A percentile compares a stretch with the other conserved stretches of the same genome.
Conservation (phyloP, 2,113 vertebrate species). For the Takifugu flavidus region DNA sequence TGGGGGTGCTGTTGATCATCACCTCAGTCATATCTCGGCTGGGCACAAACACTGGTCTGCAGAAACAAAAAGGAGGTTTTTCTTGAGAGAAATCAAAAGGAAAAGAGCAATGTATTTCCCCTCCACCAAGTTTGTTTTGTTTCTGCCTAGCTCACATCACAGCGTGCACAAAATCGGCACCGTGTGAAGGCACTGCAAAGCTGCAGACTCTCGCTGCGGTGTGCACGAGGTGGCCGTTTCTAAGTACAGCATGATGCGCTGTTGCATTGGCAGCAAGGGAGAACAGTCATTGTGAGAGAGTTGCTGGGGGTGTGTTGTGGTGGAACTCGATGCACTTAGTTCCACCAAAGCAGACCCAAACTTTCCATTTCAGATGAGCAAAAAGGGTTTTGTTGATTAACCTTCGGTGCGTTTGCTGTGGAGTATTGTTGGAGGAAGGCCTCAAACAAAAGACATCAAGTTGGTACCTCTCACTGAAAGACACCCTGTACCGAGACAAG, state of each 20-base stretch:
- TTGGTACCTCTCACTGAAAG: slow-evolving; percentile 29
- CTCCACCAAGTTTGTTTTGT: too few species aligned
- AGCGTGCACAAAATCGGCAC: neutral
- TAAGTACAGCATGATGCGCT: slow-evolving; percentile 36
- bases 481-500: slow-evolving; percentile 46
- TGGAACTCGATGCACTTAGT: slow-evolving; percentile 40
- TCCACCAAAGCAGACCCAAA: slow-evolving; percentile 45
- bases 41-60: slow-evolving; percentile 87
- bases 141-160: too few species aligned
- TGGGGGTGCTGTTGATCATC: slow-evolving; percentile 88
- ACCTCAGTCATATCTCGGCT: slow-evolving; percentile 93
- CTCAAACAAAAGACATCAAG: slow-evolving; percentile 7
- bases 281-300: slow-evolving; percentile 66
- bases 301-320: slow-evolving; percentile 50
- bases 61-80: slow-evolving; percentile 11
- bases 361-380: slow-evolving; percentile 59
- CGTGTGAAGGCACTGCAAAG: slow-evolving; percentile 44
- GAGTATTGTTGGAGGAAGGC: slow-evolving; percentile 12
- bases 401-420: slow-evolving; percentile 15
- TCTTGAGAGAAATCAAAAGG: neutral
- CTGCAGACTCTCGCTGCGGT: slow-evolving; percentile 35
- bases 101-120: too few species aligned
- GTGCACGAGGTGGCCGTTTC: slow-evolving; percentile 37
- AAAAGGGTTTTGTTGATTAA: slow-evolving; percentile 30
- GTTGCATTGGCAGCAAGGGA: slow-evolving; percentile 20